Base-by-base conservation (phyloP, 2,888 invertebrate species). In the Epistrophella euchroma region DNA sequence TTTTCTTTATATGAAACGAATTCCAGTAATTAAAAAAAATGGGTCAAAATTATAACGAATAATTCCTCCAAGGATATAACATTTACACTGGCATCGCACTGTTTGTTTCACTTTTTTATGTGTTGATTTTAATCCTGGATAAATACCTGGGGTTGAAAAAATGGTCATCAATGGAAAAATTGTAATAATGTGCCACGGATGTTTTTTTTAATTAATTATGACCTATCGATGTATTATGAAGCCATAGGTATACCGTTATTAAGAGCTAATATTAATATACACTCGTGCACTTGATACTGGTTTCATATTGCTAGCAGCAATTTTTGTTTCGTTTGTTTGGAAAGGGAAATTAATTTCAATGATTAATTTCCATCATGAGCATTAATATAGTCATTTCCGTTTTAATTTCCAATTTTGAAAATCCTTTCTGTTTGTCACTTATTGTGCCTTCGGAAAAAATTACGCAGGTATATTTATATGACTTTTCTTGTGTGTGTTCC, bases 281-380 rank as follows among this genome's bases (percentile, higher is more conserved):
- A 19, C 19, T 17, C 19, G 3, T 19, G 1, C 17, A 47, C 19
- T 19, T 47, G 19, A 47, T 47, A 37, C 11, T 37, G 9, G 22
- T 37, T 60, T 17, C 28, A 56, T 56, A 19, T 37, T 60, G 37
- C 37, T 60, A 7, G 22, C 13, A 37, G 58, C 7, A 7, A 22
- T 11, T 50, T 50, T 50, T 50, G 15, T 13, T 37, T 35, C 22
- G 11, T 52, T 11, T 74, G 28, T 22, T 35, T 43, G 6, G 45
- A 62, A 62, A 62, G 11, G 78, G 45, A 72, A 55, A 77, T 71
- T 77, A 71, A 71, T 71, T 45, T 77, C 62, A 62, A 52, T 71
- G 62, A 64, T 78, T 72, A 78, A 78, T 71, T 35, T 62, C 45
- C 78, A 64, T 15, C 43, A 45, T 64, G 35, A 15, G 47, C 25